Evolutionary conservation across 2,797 vertebrate genomes (phyloP).

Genomic region (Anolis apletophallus): DNA sequence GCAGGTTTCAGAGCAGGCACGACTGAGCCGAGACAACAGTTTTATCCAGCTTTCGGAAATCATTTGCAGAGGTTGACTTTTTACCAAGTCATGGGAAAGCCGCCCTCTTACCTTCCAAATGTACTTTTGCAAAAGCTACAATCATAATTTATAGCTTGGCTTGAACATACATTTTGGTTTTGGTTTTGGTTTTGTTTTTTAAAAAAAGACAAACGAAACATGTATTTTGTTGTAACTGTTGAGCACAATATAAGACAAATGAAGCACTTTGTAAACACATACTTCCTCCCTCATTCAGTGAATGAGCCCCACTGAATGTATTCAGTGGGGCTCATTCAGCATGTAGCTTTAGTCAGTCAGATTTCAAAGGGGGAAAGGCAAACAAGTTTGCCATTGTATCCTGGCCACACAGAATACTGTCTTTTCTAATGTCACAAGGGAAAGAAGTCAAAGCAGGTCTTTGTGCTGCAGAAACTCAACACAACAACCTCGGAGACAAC

Average conservation of each 20-base stretch:
- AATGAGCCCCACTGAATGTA: background rate
- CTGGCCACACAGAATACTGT: background rate
- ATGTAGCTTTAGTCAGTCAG: background rate
- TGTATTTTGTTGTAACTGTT: background rate
- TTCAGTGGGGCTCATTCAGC: background rate
- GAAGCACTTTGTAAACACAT: background rate
- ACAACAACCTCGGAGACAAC: background rate
- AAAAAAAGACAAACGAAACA: background rate
- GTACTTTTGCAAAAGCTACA: background rate
- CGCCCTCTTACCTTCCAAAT: background rate
- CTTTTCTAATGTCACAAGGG: background rate
- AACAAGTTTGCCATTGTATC: background rate
- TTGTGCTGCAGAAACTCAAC: background rate
- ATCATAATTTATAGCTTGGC: background rate
- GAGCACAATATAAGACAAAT: background rate
- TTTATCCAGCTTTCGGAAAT: constrained; percentile 11
- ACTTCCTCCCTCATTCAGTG: background rate
- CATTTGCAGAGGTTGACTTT: background rate
- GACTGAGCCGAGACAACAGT: background rate
- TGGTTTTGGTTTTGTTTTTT: too few species aligned
- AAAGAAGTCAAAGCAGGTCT: background rate
- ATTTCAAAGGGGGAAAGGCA: background rate
- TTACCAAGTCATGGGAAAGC: background rate
- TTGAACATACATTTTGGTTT: background rate
- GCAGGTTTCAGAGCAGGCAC: background rate